Base-by-base conservation (phyloP, 1,140 invertebrate species). In the Heliconius eleuchia region DNA sequence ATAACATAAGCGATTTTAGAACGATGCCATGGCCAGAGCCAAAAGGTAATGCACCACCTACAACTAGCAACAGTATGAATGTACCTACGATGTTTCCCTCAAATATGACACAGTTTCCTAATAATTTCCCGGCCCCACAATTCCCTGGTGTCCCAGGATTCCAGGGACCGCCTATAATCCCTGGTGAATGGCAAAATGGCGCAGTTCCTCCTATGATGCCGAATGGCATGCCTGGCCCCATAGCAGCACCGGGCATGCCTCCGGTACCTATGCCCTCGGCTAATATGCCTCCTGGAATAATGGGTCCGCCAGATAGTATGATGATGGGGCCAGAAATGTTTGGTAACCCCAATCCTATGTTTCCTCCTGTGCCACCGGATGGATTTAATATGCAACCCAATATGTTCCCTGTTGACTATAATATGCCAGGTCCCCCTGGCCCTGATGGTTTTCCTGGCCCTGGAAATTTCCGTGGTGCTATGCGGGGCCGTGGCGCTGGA, bases 11-110 rank as follows among this genome's bases (percentile, higher is more conserved):
- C 84, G 97, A 98, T 87, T 97, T 97, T 85, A 96, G 96, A 81
- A 95, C 94, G 71, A 95, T 96, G 84, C 96, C 97, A 3, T 98
- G 97, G 97, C 97, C 97, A 2, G 97, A 98, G 87, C 97, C 97
- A 0, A 97, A 97, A 87, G 96, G 95, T 30, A 95, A 92, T 78
- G 94, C 94, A 13, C 95, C 95, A 30, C 89, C 92, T 71, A 39
- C 88, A 81, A 66, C 89, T 79, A 84, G 50, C 76, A 84, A 42
- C 57, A 91, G 81, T 74, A 84, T 92, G 50, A 93, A 85, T 82
- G 87, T 92, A 37, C 92, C 91, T 55, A 84, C 88, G 52, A 95
- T 95, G 82, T 96, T 95, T 84, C 94, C 94, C 27, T 87, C 93
- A 74, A 91, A 86, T 81, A 94, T 95, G 79, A 86, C 91, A 46